phyloP scores from a whole-genome alignment of 2,113 vertebrate genomes.

The Nannospalax galili region DNA sequence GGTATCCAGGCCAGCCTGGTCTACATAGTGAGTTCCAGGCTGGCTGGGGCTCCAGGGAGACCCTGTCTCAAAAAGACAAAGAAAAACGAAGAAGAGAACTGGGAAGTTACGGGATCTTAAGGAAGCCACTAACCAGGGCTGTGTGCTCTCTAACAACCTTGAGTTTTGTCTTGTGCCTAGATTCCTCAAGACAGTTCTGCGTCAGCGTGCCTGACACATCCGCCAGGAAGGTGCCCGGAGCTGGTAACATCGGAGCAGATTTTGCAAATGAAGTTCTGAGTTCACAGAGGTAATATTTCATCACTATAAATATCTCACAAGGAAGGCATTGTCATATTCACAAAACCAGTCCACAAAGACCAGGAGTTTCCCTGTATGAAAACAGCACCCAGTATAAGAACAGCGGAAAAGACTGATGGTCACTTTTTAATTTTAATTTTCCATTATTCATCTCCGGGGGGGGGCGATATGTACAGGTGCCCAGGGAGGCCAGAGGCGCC shows the following conservation, averaged over 20 bases:
- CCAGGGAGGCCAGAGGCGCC: background rate
- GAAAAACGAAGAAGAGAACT: background rate
- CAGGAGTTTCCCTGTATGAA: background rate
- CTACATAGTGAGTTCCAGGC: too few relatives aligned
- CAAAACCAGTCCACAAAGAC: background rate
- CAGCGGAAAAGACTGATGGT: background rate
- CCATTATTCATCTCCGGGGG: background rate
- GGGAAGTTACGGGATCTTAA: background rate
- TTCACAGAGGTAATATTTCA: slow-evolving; percentile 90
- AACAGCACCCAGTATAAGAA: background rate
- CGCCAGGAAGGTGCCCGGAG: slow-evolving; percentile 90
- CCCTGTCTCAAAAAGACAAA: too few relatives aligned
- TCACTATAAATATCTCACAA: background rate
- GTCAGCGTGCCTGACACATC: slow-evolving; percentile 88
- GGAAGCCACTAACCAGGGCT: background rate
- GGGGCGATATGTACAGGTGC: background rate
- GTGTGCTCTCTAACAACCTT: background rate
- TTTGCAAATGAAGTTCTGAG: slow-evolving; percentile 93
- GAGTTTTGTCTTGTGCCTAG: slow-evolving; percentile 69
- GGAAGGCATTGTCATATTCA: background rate
- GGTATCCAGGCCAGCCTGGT: too few relatives aligned
- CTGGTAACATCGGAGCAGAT: slow-evolving; percentile 93
- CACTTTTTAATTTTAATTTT: background rate
- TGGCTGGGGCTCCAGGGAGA: too few relatives aligned
- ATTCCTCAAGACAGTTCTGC: slow-evolving; percentile 88